phyloP scores from a whole-genome alignment of 2,113 vertebrate genomes.

The Channa maculata region DNA sequence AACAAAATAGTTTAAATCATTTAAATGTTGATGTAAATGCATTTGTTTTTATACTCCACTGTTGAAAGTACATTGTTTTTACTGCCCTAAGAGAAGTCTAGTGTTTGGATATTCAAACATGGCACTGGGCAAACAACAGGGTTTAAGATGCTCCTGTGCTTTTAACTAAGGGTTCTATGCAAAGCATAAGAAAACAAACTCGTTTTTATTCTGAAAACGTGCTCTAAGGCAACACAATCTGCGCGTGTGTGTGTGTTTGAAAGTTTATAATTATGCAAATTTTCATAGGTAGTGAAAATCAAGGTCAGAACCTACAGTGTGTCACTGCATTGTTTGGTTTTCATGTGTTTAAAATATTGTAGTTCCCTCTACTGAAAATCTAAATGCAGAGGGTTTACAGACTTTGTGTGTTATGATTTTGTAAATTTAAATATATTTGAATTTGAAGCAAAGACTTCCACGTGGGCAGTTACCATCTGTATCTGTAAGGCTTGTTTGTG shows the following conservation, averaged over 20 bases:
- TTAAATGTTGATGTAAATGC: slow-evolving; percentile 10
- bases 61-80: slow-evolving; percentile 23
- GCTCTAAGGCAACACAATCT: slow-evolving; percentile 33
- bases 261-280: slow-evolving; percentile 60
- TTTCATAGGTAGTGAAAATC: slow-evolving; percentile 40
- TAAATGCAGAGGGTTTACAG: slow-evolving; percentile 28
- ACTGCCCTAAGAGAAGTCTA: slow-evolving; percentile 21
- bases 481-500: slow-evolving; percentile 21
- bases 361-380: slow-evolving; percentile 27
- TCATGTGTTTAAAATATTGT: slow-evolving; percentile 44
- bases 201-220: slow-evolving; percentile 46
- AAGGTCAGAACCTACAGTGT: slow-evolving; percentile 48
- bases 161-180: slow-evolving; percentile 51
- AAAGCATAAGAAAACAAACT: slow-evolving; percentile 47
- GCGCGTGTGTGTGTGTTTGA: slow-evolving; percentile 17
- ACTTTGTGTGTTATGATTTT: slow-evolving; percentile 28
- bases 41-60: slow-evolving; percentile 38
- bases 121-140: slow-evolving; percentile 24
- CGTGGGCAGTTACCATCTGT: slow-evolving; percentile 8
- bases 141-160: slow-evolving; percentile 35
- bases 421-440: slow-evolving; percentile 14
- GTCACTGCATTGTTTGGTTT: slow-evolving; percentile 53
- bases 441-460: slow-evolving; percentile 19
- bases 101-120: slow-evolving; percentile 30
- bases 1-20: not conserved